Evolutionary conservation across 2,888 invertebrate genomes (phyloP), one percentile per base, ranked within the genome.

Genomic region (Blomia tropicalis): DNA sequence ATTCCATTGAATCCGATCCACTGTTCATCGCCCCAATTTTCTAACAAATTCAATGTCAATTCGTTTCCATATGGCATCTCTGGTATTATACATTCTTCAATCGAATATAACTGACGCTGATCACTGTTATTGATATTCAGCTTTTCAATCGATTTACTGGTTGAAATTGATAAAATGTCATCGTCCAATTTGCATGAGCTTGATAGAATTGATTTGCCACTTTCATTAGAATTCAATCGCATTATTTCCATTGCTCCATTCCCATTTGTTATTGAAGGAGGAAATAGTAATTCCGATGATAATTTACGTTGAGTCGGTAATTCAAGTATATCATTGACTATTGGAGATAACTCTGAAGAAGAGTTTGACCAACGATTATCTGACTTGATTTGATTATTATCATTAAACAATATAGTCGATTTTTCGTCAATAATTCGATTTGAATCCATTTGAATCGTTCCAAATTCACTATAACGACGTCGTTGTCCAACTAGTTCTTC

Each of bases 11-110:
- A 73, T 0, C 86, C 87, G 17, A 87, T 82, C 69, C 83, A 81
- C 73, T 84, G 81, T 68, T 80, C 80, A 71, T 87, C 87, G 7
- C 86, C 87, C 87, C 87, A 87, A 31, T 85, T 84, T 22, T 78
- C 79, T 63, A 79, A 75, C 67, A 87, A 83, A 71, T 82, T 81
- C 60, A 87, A 75, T 66, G 79, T 78, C 69, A 87, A 71, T 61
- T 79, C 73, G 69, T 77, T 75, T n/a, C 86, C 87, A 66, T 74
- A 75, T 0, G 86, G 87, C 67, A 85, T 74, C 73, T 85, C 83
- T 0, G 86, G 87, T 66, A 87, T 85, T 43, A 83, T 76, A 72
- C 86, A 85, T 69, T 80, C 79, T 11, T 56, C 56, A 36, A 36
- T n/a, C n/a, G 7, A n/a, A 36, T 17, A 36, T 11, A 36, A 7